Percentiles rank a stretch among this genome's conserved stretches.
These are phyloP conservation scores for Camelus dromedarius DNA, from an alignment of 2,113 vertebrate species.

Conservation along the genomic window DNA sequence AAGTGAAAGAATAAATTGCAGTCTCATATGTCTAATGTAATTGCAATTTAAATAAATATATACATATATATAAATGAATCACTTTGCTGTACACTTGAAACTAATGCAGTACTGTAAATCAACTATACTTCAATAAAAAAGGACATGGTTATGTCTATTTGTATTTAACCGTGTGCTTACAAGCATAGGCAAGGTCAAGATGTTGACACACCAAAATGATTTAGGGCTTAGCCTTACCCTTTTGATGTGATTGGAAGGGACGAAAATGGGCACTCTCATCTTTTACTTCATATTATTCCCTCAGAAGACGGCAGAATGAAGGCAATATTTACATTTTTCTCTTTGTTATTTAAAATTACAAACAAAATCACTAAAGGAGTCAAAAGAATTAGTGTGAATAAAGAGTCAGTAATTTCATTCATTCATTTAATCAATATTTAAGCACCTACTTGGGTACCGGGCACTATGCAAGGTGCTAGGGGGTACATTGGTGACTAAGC, in stretches of 20 bases:
- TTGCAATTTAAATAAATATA: neutral
- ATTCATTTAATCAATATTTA: neutral
- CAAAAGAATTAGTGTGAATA: neutral
- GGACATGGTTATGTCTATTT: neutral
- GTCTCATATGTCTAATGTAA: neutral
- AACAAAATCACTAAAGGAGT: neutral
- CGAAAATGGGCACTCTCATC: neutral
- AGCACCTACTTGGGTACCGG: neutral
- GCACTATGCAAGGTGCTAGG: neutral
- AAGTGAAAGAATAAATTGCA: conserved; percentile 1
- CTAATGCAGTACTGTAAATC: neutral
- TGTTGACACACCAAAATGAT: neutral
- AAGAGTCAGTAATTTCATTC: neutral
- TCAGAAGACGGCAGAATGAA: neutral
- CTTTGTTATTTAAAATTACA: neutral
- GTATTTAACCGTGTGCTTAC: neutral
- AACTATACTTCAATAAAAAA: neutral
- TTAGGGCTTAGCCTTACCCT: neutral
- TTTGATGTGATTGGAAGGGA: neutral
- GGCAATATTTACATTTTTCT: conserved; percentile 3
- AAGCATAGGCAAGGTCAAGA: neutral
- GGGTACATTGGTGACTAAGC: neutral
- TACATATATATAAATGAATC: neutral
- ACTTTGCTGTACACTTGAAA: neutral
- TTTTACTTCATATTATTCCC: neutral